Evolutionary conservation across 1,140 invertebrate genomes (phyloP).

Genomic region (Aphelinus atriplicis): DNA sequence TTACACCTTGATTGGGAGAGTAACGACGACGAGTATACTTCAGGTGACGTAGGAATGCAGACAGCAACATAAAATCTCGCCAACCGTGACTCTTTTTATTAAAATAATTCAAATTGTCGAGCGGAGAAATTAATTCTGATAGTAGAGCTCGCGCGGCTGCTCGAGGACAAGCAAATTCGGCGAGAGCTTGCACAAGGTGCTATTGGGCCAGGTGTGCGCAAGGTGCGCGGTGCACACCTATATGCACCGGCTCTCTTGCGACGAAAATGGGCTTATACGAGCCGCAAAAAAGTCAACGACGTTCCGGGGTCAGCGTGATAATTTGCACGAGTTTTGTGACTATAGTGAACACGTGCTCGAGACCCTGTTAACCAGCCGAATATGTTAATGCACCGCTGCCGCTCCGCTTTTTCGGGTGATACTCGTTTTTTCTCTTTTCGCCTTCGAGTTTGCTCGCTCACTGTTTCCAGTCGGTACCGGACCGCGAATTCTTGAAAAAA

Average conservation of each 20-base stretch:
- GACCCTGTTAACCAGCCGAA: constrained; percentile 41
- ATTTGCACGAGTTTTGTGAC: constrained; percentile 49
- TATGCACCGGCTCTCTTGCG: too few species aligned
- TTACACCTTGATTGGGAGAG: too few species aligned
- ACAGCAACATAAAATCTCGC: background rate
- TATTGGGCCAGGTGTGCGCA: constrained; percentile 19
- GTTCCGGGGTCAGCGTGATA: constrained; percentile 41
- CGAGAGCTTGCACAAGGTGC: too few species aligned
- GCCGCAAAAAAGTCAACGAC: constrained; percentile 2
- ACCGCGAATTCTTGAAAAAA: background rate
- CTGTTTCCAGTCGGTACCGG: background rate
- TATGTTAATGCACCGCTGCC: constrained; percentile 52
- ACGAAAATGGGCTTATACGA: background rate
- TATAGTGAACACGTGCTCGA: constrained; percentile 54
- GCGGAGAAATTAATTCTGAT: background rate
- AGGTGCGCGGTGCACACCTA: constrained; percentile 1
- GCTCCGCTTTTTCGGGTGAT: constrained; percentile 22
- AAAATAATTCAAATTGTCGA: background rate
- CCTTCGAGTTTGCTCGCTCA: constrained; percentile 4
- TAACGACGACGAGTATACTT: background rate
- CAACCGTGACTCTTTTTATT: background rate
- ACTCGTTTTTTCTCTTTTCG: constrained; percentile 29
- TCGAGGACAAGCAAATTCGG: background rate
- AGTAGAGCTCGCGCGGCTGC: too few species aligned
- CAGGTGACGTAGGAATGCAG: background rate